Conservation (phyloP, 2,888 invertebrate genomes). For the Melipona bicolor region DNA sequence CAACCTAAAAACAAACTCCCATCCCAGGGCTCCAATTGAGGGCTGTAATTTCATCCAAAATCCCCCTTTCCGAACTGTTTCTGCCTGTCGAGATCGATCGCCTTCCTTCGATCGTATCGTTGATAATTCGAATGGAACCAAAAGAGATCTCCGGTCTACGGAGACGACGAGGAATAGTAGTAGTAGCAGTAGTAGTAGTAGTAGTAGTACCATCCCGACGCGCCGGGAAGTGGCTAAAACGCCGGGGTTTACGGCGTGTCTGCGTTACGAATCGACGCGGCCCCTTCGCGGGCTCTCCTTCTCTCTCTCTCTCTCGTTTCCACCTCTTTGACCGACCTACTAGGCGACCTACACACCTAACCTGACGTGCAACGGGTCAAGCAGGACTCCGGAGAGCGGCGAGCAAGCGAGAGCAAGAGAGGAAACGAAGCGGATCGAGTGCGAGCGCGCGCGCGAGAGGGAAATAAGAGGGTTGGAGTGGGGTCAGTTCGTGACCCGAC, state of each 20-base stretch:
- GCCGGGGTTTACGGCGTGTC: constrained; percentile 49
- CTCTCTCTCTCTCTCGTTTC: constrained; percentile 39
- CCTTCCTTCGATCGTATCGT: too few species aligned
- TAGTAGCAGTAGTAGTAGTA: too few species aligned
- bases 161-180: not conserved
- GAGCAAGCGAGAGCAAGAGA: constrained; percentile 19
- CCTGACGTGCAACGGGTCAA: constrained; percentile 68
- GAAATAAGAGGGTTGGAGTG: constrained; percentile 63
- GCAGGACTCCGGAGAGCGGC: constrained; percentile 54
- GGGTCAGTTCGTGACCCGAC: constrained; percentile 82
- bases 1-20: too few species aligned
- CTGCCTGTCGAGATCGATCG: too few species aligned
- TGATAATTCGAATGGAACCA: not conserved
- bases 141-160: not conserved
- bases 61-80: too few species aligned
- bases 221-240: constrained; percentile 55
- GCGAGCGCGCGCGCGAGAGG: constrained; percentile 33
- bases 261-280: constrained; percentile 59
- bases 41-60: too few species aligned
- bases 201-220: constrained; percentile 8
- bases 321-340: constrained; percentile 57
- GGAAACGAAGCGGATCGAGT: constrained; percentile 32
- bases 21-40: too few species aligned
- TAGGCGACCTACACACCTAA: constrained; percentile 65
- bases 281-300: constrained; percentile 54